phyloP scores from a whole-genome alignment of 1,140 invertebrate genomes.

The Drosophila truncata region DNA sequence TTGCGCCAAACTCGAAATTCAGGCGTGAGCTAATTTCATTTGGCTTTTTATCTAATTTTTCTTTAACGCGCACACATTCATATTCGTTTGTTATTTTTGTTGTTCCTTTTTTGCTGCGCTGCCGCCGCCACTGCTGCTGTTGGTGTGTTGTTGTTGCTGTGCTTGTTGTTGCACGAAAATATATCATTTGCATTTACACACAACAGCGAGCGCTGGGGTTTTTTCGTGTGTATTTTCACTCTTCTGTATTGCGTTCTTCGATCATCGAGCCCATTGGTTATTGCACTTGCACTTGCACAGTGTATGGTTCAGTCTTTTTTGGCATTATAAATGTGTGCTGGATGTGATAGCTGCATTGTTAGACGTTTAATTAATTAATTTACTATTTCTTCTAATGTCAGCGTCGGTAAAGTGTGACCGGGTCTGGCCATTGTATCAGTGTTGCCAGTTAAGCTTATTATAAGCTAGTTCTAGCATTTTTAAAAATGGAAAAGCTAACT shows the following conservation, averaged over 20 bases:
- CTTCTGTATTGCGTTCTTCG: constrained; percentile 38
- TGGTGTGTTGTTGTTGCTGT: constrained; percentile 36
- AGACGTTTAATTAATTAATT: constrained; percentile 44
- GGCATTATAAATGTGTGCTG: constrained; percentile 28
- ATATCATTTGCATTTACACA: constrained; percentile 72
- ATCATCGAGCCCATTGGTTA: constrained; percentile 30
- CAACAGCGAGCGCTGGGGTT: constrained; percentile 41
- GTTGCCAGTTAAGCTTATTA: too few species aligned
- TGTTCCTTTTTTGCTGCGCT: constrained; percentile 32
- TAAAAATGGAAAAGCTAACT: too few species aligned
- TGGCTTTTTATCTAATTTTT: constrained; percentile 78
- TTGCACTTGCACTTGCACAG: constrained; percentile 69
- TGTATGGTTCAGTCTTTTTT: constrained; percentile 57
- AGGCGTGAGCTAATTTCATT: constrained; percentile 81
- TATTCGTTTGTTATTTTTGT: constrained; percentile 55
- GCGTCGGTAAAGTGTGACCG: too few species aligned
- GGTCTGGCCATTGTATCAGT: too few species aligned
- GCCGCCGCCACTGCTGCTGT: constrained; percentile 13
- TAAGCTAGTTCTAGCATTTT: too few species aligned
- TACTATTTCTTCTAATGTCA: constrained; percentile 48
- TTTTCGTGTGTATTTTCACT: constrained; percentile 27
- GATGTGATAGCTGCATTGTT: constrained; percentile 19
- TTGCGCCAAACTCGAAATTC: constrained; percentile 80
- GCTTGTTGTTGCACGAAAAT: constrained; percentile 64
- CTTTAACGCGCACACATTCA: constrained; percentile 73